Percentiles rank a stretch among this genome's conserved stretches.
phyloP scores from a whole-genome alignment of 2,888 invertebrate genomes.

The Scotopteryx bipunctaria region DNA sequence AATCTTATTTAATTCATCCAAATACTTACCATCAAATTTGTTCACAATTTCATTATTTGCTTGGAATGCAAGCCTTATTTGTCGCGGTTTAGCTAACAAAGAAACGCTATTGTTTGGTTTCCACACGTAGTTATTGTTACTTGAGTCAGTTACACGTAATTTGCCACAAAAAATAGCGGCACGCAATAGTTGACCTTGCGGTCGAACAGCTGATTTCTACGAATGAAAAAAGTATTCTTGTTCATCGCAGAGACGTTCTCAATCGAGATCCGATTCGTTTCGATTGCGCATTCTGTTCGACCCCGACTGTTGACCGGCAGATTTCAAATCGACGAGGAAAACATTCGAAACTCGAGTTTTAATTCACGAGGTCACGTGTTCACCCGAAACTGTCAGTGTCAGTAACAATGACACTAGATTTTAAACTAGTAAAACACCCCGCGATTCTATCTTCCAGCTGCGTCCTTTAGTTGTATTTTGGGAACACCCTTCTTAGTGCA shows the following conservation, averaged over 20 bases:
- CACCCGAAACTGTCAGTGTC: not conserved
- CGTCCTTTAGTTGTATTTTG: too few species aligned
- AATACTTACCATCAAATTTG: not conserved
- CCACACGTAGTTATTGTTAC: slow-evolving; percentile 43
- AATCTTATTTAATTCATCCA: not conserved
- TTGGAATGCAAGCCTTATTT: slow-evolving; percentile 20
- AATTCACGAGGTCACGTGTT: not conserved
- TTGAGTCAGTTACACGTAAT: slow-evolving; percentile 34
- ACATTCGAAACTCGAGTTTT: slow-evolving; percentile 37
- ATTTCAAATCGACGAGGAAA: slow-evolving; percentile 64
- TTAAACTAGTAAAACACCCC: not conserved
- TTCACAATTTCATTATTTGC: slow-evolving; percentile 4
- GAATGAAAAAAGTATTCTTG: slow-evolving; percentile 41
- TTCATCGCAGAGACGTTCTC: slow-evolving; percentile 23
- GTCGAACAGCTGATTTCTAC: slow-evolving; percentile 61
- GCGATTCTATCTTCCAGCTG: too few species aligned
- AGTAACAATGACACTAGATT: not conserved
- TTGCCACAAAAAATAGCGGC: slow-evolving; percentile 44
- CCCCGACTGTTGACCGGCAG: slow-evolving; percentile 37
- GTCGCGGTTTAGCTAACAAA: slow-evolving; percentile 24
- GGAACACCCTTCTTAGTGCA: too few species aligned
- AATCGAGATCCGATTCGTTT: slow-evolving; percentile 42
- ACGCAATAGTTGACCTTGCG: slow-evolving; percentile 49
- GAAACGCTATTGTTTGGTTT: slow-evolving; percentile 34
- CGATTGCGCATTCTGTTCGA: slow-evolving; percentile 48